Percentiles rank a stretch among this genome's conserved stretches.
Evolutionary conservation across 2,797 vertebrate species (phyloP).

Genomic region (Notoglanidium macrostoma): DNA sequence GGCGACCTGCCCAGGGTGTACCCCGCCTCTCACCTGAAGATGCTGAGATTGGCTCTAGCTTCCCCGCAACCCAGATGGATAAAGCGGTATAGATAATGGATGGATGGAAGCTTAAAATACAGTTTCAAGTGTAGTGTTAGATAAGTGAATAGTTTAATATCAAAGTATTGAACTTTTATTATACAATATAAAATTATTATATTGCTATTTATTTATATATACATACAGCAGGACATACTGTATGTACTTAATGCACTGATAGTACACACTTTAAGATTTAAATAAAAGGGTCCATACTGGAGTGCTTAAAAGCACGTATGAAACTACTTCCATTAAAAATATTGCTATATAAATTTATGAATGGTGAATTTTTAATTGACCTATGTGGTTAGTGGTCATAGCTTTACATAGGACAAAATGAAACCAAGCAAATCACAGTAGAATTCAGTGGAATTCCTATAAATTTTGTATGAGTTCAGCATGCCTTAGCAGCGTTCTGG

Average conservation of each 20-base stretch:
- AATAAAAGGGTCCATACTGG: background rate
- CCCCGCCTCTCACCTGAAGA: too few species aligned
- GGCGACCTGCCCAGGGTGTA: too few species aligned
- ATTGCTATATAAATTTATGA: background rate
- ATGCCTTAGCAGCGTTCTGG: background rate
- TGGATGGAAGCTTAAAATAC: too few species aligned
- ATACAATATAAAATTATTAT: background rate
- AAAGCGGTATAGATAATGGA: too few species aligned
- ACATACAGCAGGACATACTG: background rate
- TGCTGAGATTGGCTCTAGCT: too few species aligned
- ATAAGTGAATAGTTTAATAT: background rate
- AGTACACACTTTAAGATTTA: background rate
- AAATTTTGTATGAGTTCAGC: background rate
- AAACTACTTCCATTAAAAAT: background rate
- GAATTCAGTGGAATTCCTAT: background rate
- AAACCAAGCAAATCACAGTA: background rate
- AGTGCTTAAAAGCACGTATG: background rate
- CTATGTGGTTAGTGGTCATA: background rate
- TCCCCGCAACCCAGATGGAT: too few species aligned
- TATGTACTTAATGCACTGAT: background rate
- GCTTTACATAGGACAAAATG: background rate
- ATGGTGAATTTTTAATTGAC: background rate
- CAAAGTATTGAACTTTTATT: background rate
- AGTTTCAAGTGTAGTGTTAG: background rate
- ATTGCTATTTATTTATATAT: background rate